Evolutionary conservation across 2,888 invertebrate genomes (phyloP).

Genomic region (Sinodicranocentrus sp.): DNA sequence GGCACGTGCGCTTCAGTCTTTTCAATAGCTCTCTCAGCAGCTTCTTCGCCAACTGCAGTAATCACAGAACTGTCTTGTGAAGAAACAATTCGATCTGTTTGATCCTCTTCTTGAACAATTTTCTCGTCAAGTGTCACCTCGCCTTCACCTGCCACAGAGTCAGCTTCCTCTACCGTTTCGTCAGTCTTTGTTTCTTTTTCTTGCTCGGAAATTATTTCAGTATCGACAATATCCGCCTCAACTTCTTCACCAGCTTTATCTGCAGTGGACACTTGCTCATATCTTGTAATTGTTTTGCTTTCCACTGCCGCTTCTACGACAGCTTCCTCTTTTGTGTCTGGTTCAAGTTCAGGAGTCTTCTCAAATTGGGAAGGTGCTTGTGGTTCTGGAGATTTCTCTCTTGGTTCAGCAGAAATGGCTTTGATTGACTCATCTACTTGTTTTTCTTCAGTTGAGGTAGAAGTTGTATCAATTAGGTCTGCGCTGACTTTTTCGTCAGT

Average conservation of each 20-base stretch:
- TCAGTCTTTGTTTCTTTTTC: not conserved
- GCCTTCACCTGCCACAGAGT: no score
- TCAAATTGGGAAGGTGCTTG: no score
- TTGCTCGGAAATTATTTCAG: not conserved
- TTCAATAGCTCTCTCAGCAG: slow-evolving; percentile 9
- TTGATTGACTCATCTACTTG: no score
- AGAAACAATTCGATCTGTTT: not conserved
- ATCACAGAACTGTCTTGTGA: not conserved
- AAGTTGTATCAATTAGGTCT: no score
- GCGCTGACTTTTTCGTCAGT: no score
- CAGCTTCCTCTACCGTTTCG: not conserved
- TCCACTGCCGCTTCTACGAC: not conserved
- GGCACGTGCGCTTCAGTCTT: slow-evolving; percentile 24
- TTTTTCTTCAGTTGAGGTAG: no score
- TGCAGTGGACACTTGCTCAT: not conserved
- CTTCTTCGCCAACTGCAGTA: not conserved
- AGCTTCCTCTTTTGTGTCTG: not conserved
- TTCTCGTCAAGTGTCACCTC: not conserved
- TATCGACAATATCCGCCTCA: not conserved
- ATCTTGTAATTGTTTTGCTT: not conserved
- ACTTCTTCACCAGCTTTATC: not conserved
- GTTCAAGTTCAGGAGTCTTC: no score
- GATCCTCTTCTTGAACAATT: not conserved
- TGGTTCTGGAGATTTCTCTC: slow-evolving; percentile 36
- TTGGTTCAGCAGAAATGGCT: no score